Conservation (phyloP, 2,113 vertebrate species). For the Phalacrocorax carbo region DNA sequence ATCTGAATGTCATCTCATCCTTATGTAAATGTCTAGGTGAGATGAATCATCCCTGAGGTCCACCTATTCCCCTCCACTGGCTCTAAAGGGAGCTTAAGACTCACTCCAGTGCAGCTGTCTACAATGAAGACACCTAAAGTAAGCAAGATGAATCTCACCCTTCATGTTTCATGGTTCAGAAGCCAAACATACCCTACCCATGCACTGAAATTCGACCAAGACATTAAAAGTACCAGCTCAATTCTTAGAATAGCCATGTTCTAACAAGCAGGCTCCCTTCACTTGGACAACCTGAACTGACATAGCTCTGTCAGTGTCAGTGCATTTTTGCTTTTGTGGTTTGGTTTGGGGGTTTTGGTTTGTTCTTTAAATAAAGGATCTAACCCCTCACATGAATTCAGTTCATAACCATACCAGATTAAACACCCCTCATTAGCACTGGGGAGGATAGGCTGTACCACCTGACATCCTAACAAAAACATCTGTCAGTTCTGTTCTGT, state of each 20-base stretch:
- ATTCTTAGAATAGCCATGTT: not conserved
- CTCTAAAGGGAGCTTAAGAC: not conserved
- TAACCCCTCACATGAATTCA: not conserved
- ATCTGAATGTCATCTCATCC: not conserved
- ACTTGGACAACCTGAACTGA: not conserved
- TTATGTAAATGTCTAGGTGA: not conserved
- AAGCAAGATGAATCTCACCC: not conserved
- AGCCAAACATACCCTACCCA: not conserved
- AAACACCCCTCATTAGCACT: rapidly evolving
- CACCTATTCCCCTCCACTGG: not conserved
- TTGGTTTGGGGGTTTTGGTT: not conserved
- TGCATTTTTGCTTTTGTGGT: not conserved
- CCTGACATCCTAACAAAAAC: not conserved
- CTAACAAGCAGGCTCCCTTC: not conserved
- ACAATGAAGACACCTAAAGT: not conserved
- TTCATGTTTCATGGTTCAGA: not conserved
- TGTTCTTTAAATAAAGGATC: not conserved
- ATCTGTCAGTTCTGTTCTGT: not conserved
- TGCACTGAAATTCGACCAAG: not conserved
- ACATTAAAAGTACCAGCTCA: not conserved
- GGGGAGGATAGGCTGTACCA: not conserved
- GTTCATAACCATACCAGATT: not conserved
- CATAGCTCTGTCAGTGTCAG: not conserved
- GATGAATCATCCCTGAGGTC: not conserved
- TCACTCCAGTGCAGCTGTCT: not conserved